phyloP scores from a whole-genome alignment of 2,113 vertebrate genomes.

The Balaeniceps rex region DNA sequence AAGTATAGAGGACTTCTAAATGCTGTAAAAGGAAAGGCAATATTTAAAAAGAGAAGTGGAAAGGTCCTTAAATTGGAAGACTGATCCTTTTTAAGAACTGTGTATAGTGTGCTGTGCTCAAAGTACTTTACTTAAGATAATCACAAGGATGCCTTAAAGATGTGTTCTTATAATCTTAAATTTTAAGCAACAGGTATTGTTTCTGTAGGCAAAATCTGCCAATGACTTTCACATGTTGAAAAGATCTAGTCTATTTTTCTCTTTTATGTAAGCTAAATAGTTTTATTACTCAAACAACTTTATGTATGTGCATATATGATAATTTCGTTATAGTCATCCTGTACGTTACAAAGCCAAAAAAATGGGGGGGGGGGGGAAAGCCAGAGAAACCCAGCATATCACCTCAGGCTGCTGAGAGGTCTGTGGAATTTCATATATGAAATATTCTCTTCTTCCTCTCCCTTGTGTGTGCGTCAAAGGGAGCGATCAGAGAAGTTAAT shows the following conservation, averaged over 20 bases:
- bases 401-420: background rate
- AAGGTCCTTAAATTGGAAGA: background rate
- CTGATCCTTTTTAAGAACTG: background rate
- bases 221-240: background rate
- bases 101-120: background rate
- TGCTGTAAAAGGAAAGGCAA: background rate
- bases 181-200: background rate
- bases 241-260: background rate
- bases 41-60: background rate
- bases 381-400: background rate
- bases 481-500: background rate
- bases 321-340: background rate
- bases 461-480: background rate
- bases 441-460: background rate
- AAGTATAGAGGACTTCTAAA: background rate
- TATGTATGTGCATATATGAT: background rate
- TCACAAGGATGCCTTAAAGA: background rate
- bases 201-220: background rate
- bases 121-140: background rate
- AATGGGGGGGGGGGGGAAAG: background rate
- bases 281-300: background rate
- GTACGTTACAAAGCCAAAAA: background rate
- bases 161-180: background rate
- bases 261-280: background rate
- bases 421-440: background rate